Conservation (phyloP, 2,888 invertebrate species). For the Coelogynopora nodosa region DNA sequence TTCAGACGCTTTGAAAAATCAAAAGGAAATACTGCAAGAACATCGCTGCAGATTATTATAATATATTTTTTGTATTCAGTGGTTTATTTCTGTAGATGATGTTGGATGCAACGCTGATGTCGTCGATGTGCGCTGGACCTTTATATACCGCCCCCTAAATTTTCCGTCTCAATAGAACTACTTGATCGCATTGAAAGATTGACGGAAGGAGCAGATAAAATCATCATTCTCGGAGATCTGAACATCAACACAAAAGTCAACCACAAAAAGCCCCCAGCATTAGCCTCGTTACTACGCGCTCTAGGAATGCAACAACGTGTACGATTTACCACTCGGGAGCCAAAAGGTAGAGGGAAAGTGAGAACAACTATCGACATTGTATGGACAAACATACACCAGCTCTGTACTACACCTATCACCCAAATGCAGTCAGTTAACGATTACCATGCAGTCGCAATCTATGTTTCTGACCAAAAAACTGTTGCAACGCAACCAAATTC, state of each 20-base stretch:
- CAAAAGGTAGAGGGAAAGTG: background rate
- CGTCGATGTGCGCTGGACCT: background rate
- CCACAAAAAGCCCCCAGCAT: background rate
- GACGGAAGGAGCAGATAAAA: constrained; percentile 1
- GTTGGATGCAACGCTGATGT: too few relatives aligned
- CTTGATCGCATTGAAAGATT: constrained; percentile 19
- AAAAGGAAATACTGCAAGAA: too few relatives aligned
- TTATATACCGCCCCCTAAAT: constrained; percentile 14
- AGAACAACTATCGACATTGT: constrained; percentile 4
- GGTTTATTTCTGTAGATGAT: too few relatives aligned
- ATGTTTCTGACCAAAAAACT: constrained; percentile 11
- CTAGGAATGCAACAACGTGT: background rate
- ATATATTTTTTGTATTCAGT: too few relatives aligned
- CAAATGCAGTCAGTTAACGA: constrained; percentile 20
- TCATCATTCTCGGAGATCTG: background rate
- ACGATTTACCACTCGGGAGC: constrained; percentile 9
- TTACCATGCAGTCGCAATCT: constrained; percentile 20
- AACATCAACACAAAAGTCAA: background rate
- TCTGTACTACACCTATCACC: background rate
- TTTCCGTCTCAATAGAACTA: constrained; percentile 25
- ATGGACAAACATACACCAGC: background rate
- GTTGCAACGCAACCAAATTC: background rate
- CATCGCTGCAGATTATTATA: too few relatives aligned
- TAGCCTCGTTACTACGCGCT: background rate
- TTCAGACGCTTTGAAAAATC: too few relatives aligned